Evolutionary conservation across 2,113 vertebrate species (phyloP).

Genomic region (Crotalus viridis): DNA sequence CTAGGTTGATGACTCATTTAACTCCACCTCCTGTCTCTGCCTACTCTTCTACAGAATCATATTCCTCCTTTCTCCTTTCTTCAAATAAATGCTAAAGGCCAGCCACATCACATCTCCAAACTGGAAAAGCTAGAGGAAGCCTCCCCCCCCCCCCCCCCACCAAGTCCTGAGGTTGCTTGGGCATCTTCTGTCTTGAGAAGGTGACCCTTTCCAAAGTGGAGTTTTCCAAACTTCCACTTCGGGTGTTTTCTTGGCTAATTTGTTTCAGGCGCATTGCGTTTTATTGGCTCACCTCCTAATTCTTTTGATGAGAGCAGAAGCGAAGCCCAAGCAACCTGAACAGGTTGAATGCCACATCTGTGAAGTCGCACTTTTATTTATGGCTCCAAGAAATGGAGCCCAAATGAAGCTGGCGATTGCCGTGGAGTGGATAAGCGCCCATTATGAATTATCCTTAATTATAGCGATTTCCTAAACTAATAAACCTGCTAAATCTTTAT

Average conservation of each 20-base stretch:
- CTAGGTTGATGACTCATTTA: neutral
- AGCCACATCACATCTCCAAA: conserved; percentile 46
- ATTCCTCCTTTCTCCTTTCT: conserved; percentile 58
- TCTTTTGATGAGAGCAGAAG: conserved; percentile 72
- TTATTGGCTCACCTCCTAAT: conserved; percentile 68
- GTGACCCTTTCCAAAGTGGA: neutral
- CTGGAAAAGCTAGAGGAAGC: conserved; percentile 36
- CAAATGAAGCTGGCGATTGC: conserved; percentile 86
- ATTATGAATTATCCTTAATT: conserved; percentile 99
- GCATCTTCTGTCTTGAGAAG: neutral
- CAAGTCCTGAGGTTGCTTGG: conserved; percentile 20
- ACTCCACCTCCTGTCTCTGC: neutral
- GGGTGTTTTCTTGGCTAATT: conserved; percentile 55
- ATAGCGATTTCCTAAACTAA: conserved; percentile 97
- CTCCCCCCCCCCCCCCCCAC: neutral
- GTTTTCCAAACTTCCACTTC: conserved; percentile 31
- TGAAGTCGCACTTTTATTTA: conserved; percentile 75
- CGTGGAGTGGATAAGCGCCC: conserved; percentile 81
- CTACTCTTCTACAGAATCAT: conserved; percentile 12
- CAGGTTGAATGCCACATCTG: conserved; percentile 78
- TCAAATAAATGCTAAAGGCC: conserved; percentile 63
- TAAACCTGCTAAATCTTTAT: conserved; percentile 96
- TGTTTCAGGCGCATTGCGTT: conserved; percentile 63
- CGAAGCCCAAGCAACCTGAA: conserved; percentile 70
- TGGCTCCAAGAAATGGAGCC: conserved; percentile 76